phyloP scores from a whole-genome alignment of 37 sponge, comb jelly and placozoan species.

The Aplysina aerophoba region DNA sequence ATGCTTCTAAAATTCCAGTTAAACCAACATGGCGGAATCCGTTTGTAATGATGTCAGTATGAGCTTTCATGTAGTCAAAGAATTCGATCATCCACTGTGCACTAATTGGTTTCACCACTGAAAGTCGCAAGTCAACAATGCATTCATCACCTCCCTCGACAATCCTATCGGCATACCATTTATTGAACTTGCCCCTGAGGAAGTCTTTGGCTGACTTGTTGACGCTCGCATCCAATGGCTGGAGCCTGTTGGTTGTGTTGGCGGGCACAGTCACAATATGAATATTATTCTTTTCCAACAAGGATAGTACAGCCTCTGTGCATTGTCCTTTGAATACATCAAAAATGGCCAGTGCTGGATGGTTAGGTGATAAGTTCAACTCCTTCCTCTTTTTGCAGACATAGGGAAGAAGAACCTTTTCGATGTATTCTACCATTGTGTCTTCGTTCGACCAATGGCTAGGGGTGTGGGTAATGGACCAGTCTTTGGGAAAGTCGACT shows the following conservation, averaged over 20 bases:
- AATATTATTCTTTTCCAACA: slow-evolving; percentile 51
- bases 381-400: slow-evolving; percentile 8
- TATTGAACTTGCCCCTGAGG: slow-evolving; percentile 36
- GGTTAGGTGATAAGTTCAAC: not conserved
- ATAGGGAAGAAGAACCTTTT: slow-evolving; percentile 52
- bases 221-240: slow-evolving; percentile 59
- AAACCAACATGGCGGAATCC: slow-evolving; percentile 32
- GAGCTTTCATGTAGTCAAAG: slow-evolving; percentile 19
- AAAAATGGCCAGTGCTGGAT: slow-evolving; percentile 48
- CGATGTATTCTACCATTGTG: slow-evolving; percentile 57
- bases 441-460: slow-evolving; percentile 69
- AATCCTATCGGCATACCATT: slow-evolving; percentile 59
- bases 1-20: too few relatives aligned
- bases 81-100: slow-evolving; percentile 21
- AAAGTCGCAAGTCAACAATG: slow-evolving; percentile 1
- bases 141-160: not conserved
- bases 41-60: slow-evolving; percentile 15
- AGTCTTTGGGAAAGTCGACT: slow-evolving; percentile 49
- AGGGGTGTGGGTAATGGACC: slow-evolving; percentile 63
- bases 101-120: not conserved
- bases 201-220: slow-evolving; percentile 66
- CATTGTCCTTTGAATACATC: slow-evolving; percentile 39
- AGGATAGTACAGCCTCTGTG: slow-evolving; percentile 14
- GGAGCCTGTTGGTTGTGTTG: slow-evolving; percentile 58
- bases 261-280: slow-evolving; percentile 51